Evolutionary conservation across 2,113 vertebrate genomes (phyloP).

Genomic region (Apodemus sylvaticus): DNA sequence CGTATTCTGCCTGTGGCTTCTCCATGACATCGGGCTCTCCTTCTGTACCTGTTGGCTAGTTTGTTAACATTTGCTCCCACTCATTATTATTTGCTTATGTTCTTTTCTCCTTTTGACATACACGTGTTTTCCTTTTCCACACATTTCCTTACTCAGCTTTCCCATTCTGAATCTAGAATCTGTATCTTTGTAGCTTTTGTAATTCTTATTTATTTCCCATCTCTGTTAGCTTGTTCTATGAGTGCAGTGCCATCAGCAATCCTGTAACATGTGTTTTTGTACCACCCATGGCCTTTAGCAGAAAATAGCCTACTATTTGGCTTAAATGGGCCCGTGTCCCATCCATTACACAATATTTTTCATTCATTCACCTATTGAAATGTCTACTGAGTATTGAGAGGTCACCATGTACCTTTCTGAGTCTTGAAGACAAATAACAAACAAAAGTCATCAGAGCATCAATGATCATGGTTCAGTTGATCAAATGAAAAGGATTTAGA

Average conservation of each 20-base stretch:
- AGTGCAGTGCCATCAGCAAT: background rate
- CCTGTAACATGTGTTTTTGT: background rate
- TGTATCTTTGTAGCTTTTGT: background rate
- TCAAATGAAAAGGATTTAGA: background rate
- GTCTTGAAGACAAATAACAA: background rate
- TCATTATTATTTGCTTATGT: background rate
- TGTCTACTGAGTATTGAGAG: background rate
- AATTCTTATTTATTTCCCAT: background rate
- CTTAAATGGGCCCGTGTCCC: background rate
- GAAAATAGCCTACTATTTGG: background rate
- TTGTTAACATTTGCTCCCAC: background rate
- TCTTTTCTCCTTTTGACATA: background rate
- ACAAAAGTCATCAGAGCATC: background rate
- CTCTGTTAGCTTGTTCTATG: background rate
- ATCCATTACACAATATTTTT: background rate
- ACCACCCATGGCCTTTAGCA: background rate
- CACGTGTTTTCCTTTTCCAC: background rate
- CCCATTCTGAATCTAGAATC: background rate
- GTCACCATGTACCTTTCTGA: background rate
- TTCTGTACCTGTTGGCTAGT: accelerated
- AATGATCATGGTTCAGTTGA: background rate
- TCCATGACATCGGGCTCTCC: too few species aligned
- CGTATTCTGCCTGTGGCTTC: too few species aligned
- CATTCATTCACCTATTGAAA: background rate
- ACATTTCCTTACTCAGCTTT: background rate